Conservation (phyloP, 2,888 invertebrate genomes). For the Neelides folsomi region DNA sequence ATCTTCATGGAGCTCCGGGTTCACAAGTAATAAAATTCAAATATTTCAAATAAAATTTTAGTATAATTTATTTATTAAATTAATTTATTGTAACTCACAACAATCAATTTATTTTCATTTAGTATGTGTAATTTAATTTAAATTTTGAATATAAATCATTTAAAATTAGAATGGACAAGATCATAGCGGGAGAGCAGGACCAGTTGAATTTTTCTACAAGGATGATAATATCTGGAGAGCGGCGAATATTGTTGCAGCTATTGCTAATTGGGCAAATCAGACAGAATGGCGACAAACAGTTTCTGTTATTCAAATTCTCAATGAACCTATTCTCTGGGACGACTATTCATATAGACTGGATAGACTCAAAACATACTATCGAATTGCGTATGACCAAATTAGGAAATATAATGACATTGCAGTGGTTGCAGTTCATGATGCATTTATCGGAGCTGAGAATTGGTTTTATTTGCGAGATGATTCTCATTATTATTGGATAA, state of each 20-base stretch:
- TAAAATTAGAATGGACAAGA: conserved; percentile 5
- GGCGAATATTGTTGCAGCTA: not conserved
- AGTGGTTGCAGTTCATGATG: conserved; percentile 31
- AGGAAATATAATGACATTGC: conserved; percentile 21
- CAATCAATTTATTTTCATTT: no score
- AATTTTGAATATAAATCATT: no score
- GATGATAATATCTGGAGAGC: not conserved
- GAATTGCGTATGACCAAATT: conserved; percentile 24
- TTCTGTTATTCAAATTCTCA: conserved; percentile 11
- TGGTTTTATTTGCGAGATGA: conserved; percentile 30
- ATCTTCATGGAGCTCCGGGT: conserved; percentile 4
- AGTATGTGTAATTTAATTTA: no score
- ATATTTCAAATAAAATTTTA: no score
- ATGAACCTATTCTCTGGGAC: conserved; percentile 31
- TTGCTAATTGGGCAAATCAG: not conserved
- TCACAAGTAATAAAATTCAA: conserved; percentile 1
- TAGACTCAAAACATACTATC: conserved; percentile 25
- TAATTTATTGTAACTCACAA: not conserved
- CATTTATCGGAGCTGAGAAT: conserved; percentile 27
- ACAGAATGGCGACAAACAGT: not conserved
- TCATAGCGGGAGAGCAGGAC: not conserved
- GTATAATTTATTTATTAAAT: not conserved
- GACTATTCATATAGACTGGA: conserved; percentile 26
- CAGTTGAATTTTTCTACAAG: not conserved
- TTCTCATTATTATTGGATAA: conserved; percentile 23